Evolutionary conservation across 23 tunicate species (phyloP).

Genomic region (Pegea sp.): DNA sequence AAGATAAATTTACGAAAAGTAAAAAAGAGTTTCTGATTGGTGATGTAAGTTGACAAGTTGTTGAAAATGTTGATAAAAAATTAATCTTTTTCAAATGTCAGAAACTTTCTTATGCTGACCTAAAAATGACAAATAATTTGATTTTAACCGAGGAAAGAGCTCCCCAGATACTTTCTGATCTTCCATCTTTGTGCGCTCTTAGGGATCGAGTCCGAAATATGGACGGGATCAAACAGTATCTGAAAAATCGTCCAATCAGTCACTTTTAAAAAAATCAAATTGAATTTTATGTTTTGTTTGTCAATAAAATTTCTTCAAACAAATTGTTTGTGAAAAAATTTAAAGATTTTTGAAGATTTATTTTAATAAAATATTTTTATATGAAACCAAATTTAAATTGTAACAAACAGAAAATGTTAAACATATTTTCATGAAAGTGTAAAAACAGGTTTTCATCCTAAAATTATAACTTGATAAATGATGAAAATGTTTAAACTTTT

Average conservation of each 20-base stretch:
- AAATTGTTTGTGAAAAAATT: too few relatives aligned
- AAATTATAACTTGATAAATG: too few relatives aligned
- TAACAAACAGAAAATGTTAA: too few relatives aligned
- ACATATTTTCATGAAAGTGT: too few relatives aligned
- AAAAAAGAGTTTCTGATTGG: constrained; percentile 1
- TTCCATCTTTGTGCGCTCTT: neutral
- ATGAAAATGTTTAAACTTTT: too few relatives aligned
- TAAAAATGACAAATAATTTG: neutral
- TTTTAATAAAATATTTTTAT: too few relatives aligned
- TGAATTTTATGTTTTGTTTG: too few relatives aligned
- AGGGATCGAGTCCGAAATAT: neutral
- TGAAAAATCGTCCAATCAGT: neutral
- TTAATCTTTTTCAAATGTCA: neutral
- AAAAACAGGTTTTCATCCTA: too few relatives aligned
- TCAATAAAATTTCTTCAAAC: too few relatives aligned
- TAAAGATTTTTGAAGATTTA: too few relatives aligned
- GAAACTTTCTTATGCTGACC: neutral
- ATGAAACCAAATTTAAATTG: too few relatives aligned
- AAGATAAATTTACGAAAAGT: neutral
- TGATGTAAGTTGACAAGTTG: neutral
- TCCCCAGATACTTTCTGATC: neutral
- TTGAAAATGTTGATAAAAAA: neutral
- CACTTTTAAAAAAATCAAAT: too few relatives aligned
- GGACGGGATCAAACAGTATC: neutral
- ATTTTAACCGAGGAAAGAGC: neutral